Percentiles rank a stretch among this genome's conserved stretches.
phyloP scores from a whole-genome alignment of 1,140 invertebrate genomes.

The Drosophila burlai region DNA sequence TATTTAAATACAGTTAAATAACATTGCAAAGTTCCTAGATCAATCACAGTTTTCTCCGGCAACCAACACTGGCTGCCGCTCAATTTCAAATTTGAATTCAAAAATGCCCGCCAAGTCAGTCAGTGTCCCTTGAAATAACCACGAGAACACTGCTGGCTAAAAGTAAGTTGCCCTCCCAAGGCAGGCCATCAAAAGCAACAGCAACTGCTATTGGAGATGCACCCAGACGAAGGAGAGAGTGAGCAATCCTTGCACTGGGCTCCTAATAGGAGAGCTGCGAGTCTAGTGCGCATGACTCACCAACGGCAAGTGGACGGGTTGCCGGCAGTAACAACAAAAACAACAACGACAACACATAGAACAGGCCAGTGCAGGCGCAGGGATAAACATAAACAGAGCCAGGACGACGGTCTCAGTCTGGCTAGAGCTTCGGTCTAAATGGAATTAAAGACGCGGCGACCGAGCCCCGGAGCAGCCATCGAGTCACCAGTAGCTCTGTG shows the following conservation, averaged over 20 bases:
- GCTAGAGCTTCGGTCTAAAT: slow-evolving; percentile 53
- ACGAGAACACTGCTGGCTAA: slow-evolving; percentile 5
- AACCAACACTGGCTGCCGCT: slow-evolving; percentile 7
- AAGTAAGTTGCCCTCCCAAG: neutral
- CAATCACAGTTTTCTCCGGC: neutral
- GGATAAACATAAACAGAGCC: slow-evolving; percentile 81
- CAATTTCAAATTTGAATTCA: slow-evolving; percentile 9
- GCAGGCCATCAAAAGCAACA: neutral
- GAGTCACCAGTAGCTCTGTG: slow-evolving; percentile 67
- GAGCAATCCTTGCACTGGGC: slow-evolving; percentile 12
- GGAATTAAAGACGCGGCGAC: slow-evolving; percentile 63
- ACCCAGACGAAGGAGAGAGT: neutral
- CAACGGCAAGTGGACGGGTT: slow-evolving; percentile 45
- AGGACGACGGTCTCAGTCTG: slow-evolving; percentile 49
- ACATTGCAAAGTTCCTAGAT: neutral
- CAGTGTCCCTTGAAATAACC: slow-evolving; percentile 3
- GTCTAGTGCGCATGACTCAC: slow-evolving; percentile 61
- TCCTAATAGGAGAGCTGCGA: neutral
- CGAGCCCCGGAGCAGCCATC: slow-evolving; percentile 46
- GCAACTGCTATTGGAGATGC: slow-evolving; percentile 4
- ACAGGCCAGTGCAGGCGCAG: slow-evolving; percentile 58
- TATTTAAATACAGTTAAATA: neutral
- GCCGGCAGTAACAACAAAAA: slow-evolving; percentile 73
- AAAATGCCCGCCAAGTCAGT: neutral
- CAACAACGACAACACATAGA: slow-evolving; percentile 33